These are phyloP conservation scores for Platerodrilus igneus DNA, from an alignment of 2,888 invertebrate genomes.

Conservation along the genomic window DNA sequence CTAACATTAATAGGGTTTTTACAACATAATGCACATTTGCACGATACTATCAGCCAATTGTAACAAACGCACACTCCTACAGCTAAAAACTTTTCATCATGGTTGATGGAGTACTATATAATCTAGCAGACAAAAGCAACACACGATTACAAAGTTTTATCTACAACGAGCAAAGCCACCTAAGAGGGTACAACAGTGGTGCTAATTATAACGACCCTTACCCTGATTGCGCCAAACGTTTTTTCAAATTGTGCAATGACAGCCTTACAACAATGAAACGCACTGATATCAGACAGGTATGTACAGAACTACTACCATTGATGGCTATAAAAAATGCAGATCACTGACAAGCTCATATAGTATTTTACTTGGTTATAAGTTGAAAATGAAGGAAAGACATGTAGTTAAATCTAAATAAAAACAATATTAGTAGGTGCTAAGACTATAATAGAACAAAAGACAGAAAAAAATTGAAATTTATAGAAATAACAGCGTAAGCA, in stretches of 20 bases:
- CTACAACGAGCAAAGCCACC: conserved; percentile 44
- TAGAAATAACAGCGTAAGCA: too few species aligned
- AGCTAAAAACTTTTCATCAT: conserved; percentile 31
- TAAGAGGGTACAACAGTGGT: conserved; percentile 42
- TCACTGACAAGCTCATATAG: too few species aligned
- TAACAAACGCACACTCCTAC: conserved; percentile 19
- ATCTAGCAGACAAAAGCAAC: conserved; percentile 42
- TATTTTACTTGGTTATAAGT: too few species aligned
- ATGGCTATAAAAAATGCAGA: too few species aligned
- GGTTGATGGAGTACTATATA: conserved; percentile 41
- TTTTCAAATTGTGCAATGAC: conserved; percentile 46
- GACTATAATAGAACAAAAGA: too few species aligned
- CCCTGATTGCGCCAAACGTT: conserved; percentile 47
- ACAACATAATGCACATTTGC: conserved; percentile 35
- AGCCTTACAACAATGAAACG: conserved; percentile 38
- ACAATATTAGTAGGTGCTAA: too few species aligned
- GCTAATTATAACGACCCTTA: conserved; percentile 47
- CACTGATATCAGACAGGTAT: conserved; percentile 14
- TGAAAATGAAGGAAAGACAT: too few species aligned
- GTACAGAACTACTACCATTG: too few species aligned
- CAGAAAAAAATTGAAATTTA: too few species aligned
- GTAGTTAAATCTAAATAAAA: too few species aligned
- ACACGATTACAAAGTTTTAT: conserved; percentile 39
- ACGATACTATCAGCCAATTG: conserved; percentile 17
- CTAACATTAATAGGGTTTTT: conserved; percentile 24